Percentiles rank a stretch among this genome's conserved stretches.
These are phyloP conservation scores for Spondyliosoma cantharus DNA, from an alignment of 2,797 vertebrate genomes.

Conservation along the genomic window DNA sequence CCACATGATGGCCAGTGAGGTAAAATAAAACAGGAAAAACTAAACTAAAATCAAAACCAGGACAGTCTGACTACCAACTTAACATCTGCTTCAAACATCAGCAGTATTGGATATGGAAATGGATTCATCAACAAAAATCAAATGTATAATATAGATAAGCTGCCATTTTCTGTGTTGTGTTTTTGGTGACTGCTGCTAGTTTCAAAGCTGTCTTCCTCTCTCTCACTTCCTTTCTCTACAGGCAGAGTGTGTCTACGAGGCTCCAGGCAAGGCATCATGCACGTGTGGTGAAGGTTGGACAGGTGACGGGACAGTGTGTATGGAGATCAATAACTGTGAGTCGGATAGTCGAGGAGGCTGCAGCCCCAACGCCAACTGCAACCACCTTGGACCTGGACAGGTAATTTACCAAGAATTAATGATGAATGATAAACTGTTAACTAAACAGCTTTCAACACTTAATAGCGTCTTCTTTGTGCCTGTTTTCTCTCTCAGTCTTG, in stretches of 20 bases:
- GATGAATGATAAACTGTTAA: background rate
- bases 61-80: too few relatives aligned
- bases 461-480: background rate
- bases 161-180: background rate
- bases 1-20: too few relatives aligned
- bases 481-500: background rate
- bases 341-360: conserved; percentile 88
- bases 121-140: background rate
- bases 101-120: too few relatives aligned
- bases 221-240: conserved; percentile 50
- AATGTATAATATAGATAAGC: background rate
- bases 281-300: conserved; percentile 91
- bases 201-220: background rate
- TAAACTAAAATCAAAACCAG: too few relatives aligned
- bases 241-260: conserved; percentile 86
- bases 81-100: background rate
- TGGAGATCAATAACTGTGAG: conserved; percentile 91
- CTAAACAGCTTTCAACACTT: background rate
- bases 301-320: conserved; percentile 89
- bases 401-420: conserved; percentile 70
- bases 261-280: conserved; percentile 85
- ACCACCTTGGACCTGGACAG: conserved; percentile 90
- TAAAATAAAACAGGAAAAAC: background rate
- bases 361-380: conserved; percentile 86
- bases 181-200: background rate